phyloP scores from a whole-genome alignment of 2,113 vertebrate species.

The Oryzias curvinotus region DNA sequence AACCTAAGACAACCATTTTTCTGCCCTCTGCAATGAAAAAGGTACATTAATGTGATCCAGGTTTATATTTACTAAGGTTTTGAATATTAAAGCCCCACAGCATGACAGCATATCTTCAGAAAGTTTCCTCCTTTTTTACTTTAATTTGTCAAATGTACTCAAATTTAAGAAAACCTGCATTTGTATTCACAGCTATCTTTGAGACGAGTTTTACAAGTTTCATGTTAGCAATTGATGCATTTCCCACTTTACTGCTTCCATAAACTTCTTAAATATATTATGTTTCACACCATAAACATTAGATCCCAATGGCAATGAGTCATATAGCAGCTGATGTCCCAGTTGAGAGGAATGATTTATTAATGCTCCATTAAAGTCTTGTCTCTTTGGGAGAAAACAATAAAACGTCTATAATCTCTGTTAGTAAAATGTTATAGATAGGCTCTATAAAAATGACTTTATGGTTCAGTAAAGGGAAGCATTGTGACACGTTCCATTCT shows the following conservation, averaged over 20 bases:
- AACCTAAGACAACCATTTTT: too few relatives aligned
- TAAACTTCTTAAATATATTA: constrained; percentile 80
- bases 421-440: constrained; percentile 73
- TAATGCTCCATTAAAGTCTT: constrained; percentile 72
- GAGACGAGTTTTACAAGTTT: constrained; percentile 72
- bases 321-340: constrained; percentile 30
- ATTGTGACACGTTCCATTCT: constrained; percentile 46
- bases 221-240: constrained; percentile 78
- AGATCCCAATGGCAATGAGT: constrained; percentile 47
- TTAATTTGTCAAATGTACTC: constrained; percentile 53
- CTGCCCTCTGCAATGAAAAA: too few relatives aligned
- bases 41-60: too few relatives aligned
- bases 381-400: constrained; percentile 67
- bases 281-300: constrained; percentile 74
- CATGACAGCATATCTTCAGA: too few relatives aligned
- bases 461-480: constrained; percentile 54
- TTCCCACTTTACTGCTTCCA: constrained; percentile 78
- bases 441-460: constrained; percentile 79
- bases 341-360: constrained; percentile 74
- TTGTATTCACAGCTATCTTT: constrained; percentile 78
- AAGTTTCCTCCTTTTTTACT: not conserved
- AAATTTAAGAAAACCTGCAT: constrained; percentile 57
- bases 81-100: too few relatives aligned
- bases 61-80: too few relatives aligned
- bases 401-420: constrained; percentile 75